Evolutionary conservation across 2,797 vertebrate species (phyloP).

Genomic region (Schizopygopsis pylzovi): DNA sequence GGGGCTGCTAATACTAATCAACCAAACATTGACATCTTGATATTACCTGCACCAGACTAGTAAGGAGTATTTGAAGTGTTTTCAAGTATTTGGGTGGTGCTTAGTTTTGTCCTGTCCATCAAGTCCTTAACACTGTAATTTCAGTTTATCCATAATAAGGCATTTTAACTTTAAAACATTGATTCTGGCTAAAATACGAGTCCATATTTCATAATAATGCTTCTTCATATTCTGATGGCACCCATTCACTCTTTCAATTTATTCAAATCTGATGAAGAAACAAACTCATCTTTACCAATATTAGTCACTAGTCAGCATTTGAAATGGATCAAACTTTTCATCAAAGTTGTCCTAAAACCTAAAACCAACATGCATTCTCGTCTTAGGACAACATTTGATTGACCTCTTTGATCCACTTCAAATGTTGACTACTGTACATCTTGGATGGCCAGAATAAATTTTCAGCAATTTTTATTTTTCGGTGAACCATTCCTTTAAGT

Average conservation of each 20-base stretch:
- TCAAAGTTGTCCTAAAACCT: too few species aligned
- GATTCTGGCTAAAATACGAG: too few species aligned
- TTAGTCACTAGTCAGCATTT: too few species aligned
- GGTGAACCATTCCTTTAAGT: too few species aligned
- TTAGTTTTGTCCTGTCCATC: not conserved
- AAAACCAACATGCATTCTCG: too few species aligned
- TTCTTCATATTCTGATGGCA: not conserved
- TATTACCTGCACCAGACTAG: not conserved
- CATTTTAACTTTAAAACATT: too few species aligned
- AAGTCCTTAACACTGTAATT: not conserved
- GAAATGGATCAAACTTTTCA: too few species aligned
- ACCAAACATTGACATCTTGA: not conserved
- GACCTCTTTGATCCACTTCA: too few species aligned
- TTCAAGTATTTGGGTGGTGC: not conserved
- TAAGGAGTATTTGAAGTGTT: not conserved
- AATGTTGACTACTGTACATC: too few species aligned
- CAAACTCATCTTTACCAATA: not conserved
- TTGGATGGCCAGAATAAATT: not conserved
- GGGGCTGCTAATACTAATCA: not conserved
- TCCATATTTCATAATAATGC: too few species aligned
- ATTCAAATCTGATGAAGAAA: not conserved
- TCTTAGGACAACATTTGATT: too few species aligned
- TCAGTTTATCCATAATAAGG: not conserved
- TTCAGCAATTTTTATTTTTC: too few species aligned
- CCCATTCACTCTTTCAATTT: not conserved